A percentile compares a stretch with the other conserved stretches of the same genome.
phyloP scores from a whole-genome alignment of 2,888 invertebrate species.

The Chymomyza procnemis region DNA sequence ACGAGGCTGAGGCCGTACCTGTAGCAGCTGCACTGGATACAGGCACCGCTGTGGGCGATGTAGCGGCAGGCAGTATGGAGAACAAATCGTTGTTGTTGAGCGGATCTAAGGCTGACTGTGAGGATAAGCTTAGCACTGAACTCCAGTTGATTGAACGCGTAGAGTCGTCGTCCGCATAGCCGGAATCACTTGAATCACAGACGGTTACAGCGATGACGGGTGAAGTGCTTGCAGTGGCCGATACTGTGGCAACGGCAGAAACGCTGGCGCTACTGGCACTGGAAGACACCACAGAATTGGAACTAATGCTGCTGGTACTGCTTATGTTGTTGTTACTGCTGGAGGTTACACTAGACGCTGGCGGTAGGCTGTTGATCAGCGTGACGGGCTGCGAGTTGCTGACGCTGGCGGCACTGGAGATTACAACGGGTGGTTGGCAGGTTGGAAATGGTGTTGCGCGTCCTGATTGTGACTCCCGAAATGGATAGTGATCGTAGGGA shows the following conservation, averaged over 20 bases:
- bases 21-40: constrained; percentile 48
- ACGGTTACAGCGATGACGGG: constrained; percentile 35
- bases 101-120: constrained; percentile 91
- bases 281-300: constrained; percentile 2
- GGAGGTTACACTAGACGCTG: constrained; percentile 17
- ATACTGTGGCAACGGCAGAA: constrained; percentile 16
- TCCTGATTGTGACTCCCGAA: constrained; percentile 80
- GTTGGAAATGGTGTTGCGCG: constrained; percentile 85
- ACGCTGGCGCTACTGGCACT: constrained; percentile 6
- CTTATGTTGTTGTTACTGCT: constrained; percentile 16
- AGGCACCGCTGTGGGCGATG: constrained; percentile 73
- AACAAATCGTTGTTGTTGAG: constrained; percentile 88
- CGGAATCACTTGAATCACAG: constrained; percentile 83
- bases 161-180: constrained; percentile 86
- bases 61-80: constrained; percentile 74
- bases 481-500: constrained; percentile 78
- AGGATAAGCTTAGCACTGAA: constrained; percentile 91
- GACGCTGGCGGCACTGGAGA: neutral
- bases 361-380: neutral
- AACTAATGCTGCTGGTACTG: constrained; percentile 6
- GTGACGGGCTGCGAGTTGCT: constrained; percentile 1
- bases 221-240: constrained; percentile 59
- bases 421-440: constrained; percentile 47
- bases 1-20: constrained; percentile 20
- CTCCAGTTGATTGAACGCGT: constrained; percentile 94